Evolutionary conservation across 2,113 vertebrate species (phyloP).

Genomic region (Chaetorhynchus papuensis): DNA sequence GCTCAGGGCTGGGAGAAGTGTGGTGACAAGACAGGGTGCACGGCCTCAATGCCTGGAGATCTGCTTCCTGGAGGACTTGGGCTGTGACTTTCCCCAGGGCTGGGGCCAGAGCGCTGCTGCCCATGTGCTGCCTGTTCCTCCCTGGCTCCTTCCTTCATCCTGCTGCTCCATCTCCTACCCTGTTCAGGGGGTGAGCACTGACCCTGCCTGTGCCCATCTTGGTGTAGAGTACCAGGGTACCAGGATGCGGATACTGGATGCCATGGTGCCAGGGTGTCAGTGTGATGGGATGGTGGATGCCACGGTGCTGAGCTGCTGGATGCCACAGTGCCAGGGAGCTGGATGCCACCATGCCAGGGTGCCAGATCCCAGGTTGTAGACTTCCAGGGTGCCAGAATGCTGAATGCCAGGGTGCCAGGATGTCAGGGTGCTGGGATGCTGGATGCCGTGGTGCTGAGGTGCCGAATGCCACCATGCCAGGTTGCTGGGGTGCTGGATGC

Average conservation of each 20-base stretch:
- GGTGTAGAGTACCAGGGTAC: neutral
- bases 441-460: neutral
- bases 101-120: rapidly evolving
- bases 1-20: neutral
- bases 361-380: neutral
- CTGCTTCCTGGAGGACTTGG: neutral
- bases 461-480: neutral
- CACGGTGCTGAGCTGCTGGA: neutral
- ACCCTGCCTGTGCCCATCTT: neutral
- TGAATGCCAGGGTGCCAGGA: neutral
- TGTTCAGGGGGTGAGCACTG: neutral
- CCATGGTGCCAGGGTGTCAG: neutral
- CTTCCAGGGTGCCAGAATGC: neutral
- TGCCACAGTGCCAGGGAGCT: neutral
- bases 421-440: neutral
- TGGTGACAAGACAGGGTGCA: neutral
- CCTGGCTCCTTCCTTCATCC: neutral
- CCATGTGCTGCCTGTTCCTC: neutral
- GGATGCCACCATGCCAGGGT: neutral
- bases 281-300: neutral
- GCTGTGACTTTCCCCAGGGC: neutral
- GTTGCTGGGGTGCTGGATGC: neutral
- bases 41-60: neutral
- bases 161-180: rapidly evolving
- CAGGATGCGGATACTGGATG: neutral